Evolutionary conservation across 2,113 vertebrate species (phyloP).

Genomic region (Myanophis thanlyinensis): DNA sequence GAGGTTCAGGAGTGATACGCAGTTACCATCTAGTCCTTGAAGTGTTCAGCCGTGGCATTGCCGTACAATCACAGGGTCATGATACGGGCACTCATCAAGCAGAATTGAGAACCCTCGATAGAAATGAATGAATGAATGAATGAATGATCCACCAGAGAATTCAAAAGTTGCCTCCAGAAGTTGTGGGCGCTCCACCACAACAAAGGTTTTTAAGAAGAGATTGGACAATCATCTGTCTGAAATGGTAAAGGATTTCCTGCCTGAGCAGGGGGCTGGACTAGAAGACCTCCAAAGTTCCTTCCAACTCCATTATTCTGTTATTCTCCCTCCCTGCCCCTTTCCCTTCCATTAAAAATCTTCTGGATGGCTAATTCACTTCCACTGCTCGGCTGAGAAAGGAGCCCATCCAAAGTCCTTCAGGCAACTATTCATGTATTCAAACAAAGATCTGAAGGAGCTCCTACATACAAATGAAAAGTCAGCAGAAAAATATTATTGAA

Average conservation of each 20-base stretch:
- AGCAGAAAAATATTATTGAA: neutral
- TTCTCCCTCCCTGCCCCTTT: neutral
- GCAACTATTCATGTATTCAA: neutral
- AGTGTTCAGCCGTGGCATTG: neutral
- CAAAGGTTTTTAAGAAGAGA: neutral
- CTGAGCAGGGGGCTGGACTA: neutral
- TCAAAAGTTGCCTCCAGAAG: neutral
- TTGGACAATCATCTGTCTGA: neutral
- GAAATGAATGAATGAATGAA: no score
- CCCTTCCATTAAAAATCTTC: neutral
- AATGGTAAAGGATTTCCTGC: neutral
- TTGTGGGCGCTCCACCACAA: neutral
- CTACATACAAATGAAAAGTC: neutral
- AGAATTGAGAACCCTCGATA: neutral
- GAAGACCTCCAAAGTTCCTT: no score
- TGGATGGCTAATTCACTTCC: neutral
- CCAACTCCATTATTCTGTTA: neutral
- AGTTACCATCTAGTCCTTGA: neutral
- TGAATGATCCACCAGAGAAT: neutral
- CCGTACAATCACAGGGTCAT: no score
- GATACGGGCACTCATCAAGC: neutral
- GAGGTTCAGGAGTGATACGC: neutral
- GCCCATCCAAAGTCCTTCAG: neutral
- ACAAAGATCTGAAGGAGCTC: neutral
- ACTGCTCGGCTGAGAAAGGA: neutral